Percentiles rank a stretch among this genome's conserved stretches.
These are phyloP conservation scores for Vanessa cardui DNA, from an alignment of 2,888 invertebrate genomes.

Conservation along the genomic window DNA sequence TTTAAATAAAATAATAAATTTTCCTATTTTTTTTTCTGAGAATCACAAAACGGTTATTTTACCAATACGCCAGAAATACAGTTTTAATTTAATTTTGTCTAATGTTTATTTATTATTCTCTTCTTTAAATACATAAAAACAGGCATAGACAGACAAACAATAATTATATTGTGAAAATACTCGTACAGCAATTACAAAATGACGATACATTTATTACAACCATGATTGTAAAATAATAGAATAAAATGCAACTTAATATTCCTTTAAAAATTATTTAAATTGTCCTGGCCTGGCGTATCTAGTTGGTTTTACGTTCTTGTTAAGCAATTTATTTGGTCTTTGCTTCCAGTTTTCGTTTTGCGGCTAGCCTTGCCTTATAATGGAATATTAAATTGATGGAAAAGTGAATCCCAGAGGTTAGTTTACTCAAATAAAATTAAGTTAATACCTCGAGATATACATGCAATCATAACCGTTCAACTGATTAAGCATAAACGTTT, in stretches of 20 bases:
- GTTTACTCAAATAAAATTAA: slow-evolving; percentile 36
- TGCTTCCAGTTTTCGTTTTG: slow-evolving; percentile 45
- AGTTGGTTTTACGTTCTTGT: slow-evolving; percentile 23
- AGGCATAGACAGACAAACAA: no score
- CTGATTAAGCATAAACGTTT: background rate
- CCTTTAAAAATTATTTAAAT: no score
- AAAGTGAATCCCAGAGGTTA: slow-evolving; percentile 43
- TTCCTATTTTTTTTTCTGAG: no score
- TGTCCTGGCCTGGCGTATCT: background rate
- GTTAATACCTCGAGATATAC: slow-evolving; percentile 12
- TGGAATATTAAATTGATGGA: slow-evolving; percentile 49
- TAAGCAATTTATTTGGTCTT: slow-evolving; percentile 40
- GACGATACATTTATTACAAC: no score
- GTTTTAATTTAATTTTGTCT: background rate
- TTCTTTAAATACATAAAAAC: no score
- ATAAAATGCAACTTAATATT: no score
- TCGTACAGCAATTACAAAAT: no score
- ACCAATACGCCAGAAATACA: background rate
- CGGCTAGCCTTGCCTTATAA: slow-evolving; percentile 42
- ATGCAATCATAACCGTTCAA: background rate
- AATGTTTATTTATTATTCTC: no score
- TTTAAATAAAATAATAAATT: no score
- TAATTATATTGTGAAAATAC: no score
- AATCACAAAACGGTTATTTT: no score
- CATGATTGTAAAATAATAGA: no score